Base-by-base conservation (phyloP, 2,113 vertebrate species). In the Crotalus horridus region DNA sequence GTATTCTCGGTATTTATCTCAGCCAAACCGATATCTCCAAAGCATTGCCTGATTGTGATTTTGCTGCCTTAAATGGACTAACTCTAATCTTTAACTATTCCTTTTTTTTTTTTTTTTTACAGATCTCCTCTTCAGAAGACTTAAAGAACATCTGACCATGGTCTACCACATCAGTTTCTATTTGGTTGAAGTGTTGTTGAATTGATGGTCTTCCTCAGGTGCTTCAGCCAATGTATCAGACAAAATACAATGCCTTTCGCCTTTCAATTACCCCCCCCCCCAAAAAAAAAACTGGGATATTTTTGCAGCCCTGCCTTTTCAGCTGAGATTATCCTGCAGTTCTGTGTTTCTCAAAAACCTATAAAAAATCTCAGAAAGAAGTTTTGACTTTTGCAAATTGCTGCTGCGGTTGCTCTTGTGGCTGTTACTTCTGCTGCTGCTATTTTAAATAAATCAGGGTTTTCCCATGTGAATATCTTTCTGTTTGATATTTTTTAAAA, bases 111-210 rank as follows among this genome's bases (percentile, higher is more conserved):
- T 58, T 86, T 86, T 91, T 3, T 59, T 10, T 58, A 59, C 74
- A 85, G 74, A 29, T 58, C 53, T 56, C 51, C 11, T 92, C 59
- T 88, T 39, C 91, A 74, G 91, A 55, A 12, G n/a, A 74, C 59
- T 1, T 4, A 15, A 39, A 48, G 17, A n/a, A 11, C 15, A 20
- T 12, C 15, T 56, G 33, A 43, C n/a, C 1, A 3, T 1, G 0
- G 6, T 8, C 10, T 56, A 58, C 33, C 15, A 26, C 21, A 26
- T 43, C 39, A 46, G 39, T 53, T 92, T 48, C 51, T 92, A 43
- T 81, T 3, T 43, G 53, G 12, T 4, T 58, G 11, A 23, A 26
- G 23, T 20, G 23, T 1, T 29, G 13, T 64, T 48, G 23, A 69
- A 74, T 48, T 20, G 7, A 55, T 43, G 17, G 33, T 81, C 3